Conservation (phyloP, 2,113 vertebrate genomes). For the Chlamydotis undulata region DNA sequence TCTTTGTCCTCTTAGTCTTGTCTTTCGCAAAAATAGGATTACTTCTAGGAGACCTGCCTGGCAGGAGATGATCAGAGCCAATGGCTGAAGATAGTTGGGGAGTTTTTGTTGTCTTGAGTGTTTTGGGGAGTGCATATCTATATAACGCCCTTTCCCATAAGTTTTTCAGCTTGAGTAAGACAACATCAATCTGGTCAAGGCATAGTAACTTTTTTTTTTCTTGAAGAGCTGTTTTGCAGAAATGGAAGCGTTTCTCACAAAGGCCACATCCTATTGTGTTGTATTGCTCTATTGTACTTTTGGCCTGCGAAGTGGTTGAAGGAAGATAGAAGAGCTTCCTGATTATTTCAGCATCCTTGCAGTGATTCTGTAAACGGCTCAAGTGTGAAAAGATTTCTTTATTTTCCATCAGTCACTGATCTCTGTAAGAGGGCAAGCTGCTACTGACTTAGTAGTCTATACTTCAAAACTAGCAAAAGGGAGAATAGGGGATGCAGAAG, state of each 20-base stretch:
- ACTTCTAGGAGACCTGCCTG: background rate
- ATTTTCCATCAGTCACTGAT: fast-evolving
- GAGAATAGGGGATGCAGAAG: background rate
- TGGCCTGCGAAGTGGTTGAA: background rate
- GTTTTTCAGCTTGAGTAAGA: background rate
- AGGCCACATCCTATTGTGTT: background rate
- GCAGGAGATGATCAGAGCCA: background rate
- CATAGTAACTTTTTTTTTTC: background rate
- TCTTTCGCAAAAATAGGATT: background rate
- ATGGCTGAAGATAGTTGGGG: background rate
- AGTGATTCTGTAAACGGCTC: background rate
- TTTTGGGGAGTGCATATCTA: background rate
- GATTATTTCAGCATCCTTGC: background rate
- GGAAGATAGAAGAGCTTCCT: background rate
- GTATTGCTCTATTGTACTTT: background rate
- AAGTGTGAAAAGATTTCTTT: background rate
- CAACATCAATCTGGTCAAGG: background rate
- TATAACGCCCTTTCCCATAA: background rate
- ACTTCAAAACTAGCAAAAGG: fast-evolving
- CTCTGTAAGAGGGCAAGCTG: background rate
- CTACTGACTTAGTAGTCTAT: background rate
- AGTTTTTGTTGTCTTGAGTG: background rate
- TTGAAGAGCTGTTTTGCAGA: background rate
- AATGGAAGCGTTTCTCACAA: fast-evolving
- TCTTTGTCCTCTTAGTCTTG: background rate